These are phyloP conservation scores for Potorous gilbertii DNA, from an alignment of 2,797 vertebrate species.

Conservation along the genomic window DNA sequence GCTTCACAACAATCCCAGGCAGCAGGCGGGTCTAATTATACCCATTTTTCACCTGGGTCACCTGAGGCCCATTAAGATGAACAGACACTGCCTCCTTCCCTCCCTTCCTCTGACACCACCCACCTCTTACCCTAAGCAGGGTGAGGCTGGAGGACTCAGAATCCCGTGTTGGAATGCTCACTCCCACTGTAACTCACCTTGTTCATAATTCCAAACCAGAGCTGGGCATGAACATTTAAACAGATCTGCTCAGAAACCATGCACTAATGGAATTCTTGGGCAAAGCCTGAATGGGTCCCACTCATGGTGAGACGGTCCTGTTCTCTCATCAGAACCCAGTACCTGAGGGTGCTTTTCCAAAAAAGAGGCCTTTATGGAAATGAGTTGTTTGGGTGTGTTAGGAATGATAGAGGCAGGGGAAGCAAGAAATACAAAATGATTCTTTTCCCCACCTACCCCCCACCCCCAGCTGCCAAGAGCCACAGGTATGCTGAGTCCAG, in stretches of 20 bases:
- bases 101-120: not conserved
- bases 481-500: constrained; percentile 80
- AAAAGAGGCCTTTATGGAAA: constrained; percentile 53
- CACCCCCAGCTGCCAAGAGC: constrained; percentile 79
- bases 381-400: constrained; percentile 49
- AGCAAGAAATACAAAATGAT: constrained; percentile 60
- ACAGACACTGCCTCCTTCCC: not conserved
- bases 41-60: constrained; percentile 32
- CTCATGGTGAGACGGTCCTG: not conserved
- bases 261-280: constrained; percentile 14
- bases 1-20: not conserved
- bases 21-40: constrained; percentile 17
- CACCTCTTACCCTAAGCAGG: not conserved
- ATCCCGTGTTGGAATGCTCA: accelerated
- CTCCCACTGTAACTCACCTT: not conserved
- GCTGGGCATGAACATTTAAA: not conserved
- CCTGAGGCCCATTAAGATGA: constrained; percentile 4
- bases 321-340: constrained; percentile 53
- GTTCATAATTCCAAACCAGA: constrained; percentile 11
- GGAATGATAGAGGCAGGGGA: constrained; percentile 49
- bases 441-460: constrained; percentile 70
- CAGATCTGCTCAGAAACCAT: constrained; percentile 26
- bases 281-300: not conserved
- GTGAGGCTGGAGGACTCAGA: not conserved
- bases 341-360: constrained; percentile 45